Percentiles rank a stretch among this genome's conserved stretches.
phyloP scores from a whole-genome alignment of 2,113 vertebrate species.

The Onychostruthus taczanowskii region DNA sequence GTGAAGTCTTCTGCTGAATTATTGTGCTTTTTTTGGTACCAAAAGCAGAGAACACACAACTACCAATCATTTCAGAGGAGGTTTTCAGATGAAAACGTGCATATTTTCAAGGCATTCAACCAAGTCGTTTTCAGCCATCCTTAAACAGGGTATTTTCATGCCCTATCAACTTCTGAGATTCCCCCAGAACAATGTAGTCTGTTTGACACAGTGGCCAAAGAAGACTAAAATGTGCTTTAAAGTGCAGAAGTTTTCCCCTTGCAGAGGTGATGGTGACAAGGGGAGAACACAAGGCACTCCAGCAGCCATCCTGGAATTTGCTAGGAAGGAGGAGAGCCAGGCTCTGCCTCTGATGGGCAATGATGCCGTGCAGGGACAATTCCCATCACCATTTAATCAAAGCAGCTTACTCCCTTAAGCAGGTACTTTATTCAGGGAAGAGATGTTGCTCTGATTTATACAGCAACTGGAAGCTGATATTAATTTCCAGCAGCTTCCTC shows the following conservation, averaged over 20 bases:
- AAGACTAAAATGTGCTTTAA: not conserved
- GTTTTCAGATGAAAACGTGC: not conserved
- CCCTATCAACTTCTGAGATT: not conserved
- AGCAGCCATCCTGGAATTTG: not conserved
- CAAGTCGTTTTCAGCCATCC: not conserved
- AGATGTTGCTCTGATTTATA: conserved; percentile 45
- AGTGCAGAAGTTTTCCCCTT: not conserved
- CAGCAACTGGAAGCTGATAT: conserved; percentile 15
- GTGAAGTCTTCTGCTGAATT: not conserved
- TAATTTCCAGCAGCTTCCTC: conserved; percentile 44
- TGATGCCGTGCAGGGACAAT: not conserved
- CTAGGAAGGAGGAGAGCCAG: not conserved
- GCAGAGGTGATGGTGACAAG: not conserved
- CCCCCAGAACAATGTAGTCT: accelerated
- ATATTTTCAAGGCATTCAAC: not conserved
- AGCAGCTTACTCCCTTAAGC: not conserved
- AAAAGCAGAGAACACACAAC: not conserved
- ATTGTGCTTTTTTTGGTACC: not conserved
- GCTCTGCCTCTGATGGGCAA: not conserved
- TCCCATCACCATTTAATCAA: conserved; percentile 26
- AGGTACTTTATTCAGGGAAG: conserved; percentile 18
- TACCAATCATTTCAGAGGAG: not conserved
- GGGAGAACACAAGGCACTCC: accelerated
- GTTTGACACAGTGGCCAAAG: not conserved
- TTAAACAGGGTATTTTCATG: not conserved